Percentiles rank a stretch among this genome's conserved stretches.
phyloP scores from a whole-genome alignment of 2,888 invertebrate genomes.

The Drosophila recens region DNA sequence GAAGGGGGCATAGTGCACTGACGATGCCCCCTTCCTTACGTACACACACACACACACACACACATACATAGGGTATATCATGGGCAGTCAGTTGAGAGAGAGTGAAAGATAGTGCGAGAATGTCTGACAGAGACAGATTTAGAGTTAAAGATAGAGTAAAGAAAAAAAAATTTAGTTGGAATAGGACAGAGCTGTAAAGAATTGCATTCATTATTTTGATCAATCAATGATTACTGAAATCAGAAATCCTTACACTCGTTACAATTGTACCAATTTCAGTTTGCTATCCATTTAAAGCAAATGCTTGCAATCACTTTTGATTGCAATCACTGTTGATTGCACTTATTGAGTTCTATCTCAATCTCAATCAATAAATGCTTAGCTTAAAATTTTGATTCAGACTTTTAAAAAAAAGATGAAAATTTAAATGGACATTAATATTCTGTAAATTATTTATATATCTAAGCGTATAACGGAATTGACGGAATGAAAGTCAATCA shows the following conservation, averaged over 20 bases:
- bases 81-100: conserved; percentile 18
- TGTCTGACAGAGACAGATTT: conserved; percentile 31
- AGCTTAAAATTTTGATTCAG: no score
- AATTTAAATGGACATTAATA: no score
- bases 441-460: no score
- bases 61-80: conserved; percentile 7
- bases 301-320: no score
- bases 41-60: conserved; percentile 24
- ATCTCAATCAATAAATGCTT: no score
- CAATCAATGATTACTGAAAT: background rate
- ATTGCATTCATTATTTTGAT: background rate
- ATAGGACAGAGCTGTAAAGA: background rate
- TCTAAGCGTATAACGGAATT: no score
- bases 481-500: no score
- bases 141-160: conserved; percentile 24
- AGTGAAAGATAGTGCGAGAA: conserved; percentile 16
- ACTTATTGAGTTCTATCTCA: no score
- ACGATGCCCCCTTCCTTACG: conserved; percentile 3
- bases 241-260: background rate
- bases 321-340: no score
- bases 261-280: no score
- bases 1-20: conserved; percentile 1
- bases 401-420: no score
- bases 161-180: background rate
- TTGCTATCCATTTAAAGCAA: no score